Evolutionary conservation across 2,888 invertebrate species (phyloP), one percentile per base, ranked within the genome.

Genomic region (Chymomyza fuscimana): DNA sequence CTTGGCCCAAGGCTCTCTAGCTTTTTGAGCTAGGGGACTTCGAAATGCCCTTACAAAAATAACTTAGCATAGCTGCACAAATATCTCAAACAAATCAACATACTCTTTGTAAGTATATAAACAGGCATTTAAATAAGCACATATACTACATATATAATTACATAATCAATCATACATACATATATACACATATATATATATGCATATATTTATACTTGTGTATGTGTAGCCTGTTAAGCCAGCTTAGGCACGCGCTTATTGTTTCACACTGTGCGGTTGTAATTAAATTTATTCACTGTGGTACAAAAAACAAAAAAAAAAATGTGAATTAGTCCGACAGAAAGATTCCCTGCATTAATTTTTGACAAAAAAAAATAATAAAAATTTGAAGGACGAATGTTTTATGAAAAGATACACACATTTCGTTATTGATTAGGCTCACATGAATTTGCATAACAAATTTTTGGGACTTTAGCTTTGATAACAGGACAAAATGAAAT

Each of bases 151-250:
- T 54, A 22, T 15, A 5, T 16, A 54, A 60, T 60, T 4, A n/a
- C 4, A 36, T 29, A 56, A 10, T 12, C 59, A 15, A 15, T 15
- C 22, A 46, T 12, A 54, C 19, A 15, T 22, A 25, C 32, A 12
- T 22, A 25, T 36, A 12, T 60, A 54, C 40, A 54, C 54, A 5
- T 5, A 12, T 50, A 12, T 15, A 9, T 56, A 12, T 58, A 52
- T 52, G 56, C 15, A 19, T 52, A 7, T 50, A 19, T 68, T 9
- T 67, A 63, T 62, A 19, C 32, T 50, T 62, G 58, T 51, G 51
- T 56, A 40, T 70, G 67, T 71, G 70, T 56, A 29, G 22, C 10
- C 9, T 32, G 59, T 59, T 59, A 29, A 59, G 54, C 54, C 54
- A n/a, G 16, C 54, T 16, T n/a, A 19, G 7, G 22, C 16, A 22